phyloP scores from a whole-genome alignment of 2,113 vertebrate species.

The Chroicocephalus ridibundus region DNA sequence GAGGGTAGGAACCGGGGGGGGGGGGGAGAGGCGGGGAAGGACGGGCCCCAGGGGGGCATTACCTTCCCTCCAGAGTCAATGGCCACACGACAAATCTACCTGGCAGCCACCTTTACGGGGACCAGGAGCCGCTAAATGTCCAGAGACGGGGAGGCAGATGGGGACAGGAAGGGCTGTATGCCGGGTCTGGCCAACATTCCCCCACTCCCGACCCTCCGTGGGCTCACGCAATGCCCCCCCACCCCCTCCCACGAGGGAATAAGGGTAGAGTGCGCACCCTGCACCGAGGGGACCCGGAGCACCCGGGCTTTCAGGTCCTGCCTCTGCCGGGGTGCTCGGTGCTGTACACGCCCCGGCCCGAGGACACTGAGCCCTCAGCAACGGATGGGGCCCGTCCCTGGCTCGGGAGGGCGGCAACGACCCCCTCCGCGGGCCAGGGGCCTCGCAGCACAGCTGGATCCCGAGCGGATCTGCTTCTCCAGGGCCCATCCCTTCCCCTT shows the following conservation, averaged over 20 bases:
- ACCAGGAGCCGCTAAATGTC: not conserved
- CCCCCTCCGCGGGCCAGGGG: rapidly evolving
- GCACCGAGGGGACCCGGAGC: not conserved
- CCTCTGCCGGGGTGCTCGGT: not conserved
- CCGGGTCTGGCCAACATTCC: not conserved
- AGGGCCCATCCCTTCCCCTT: not conserved
- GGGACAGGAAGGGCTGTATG: not conserved
- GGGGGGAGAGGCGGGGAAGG: not conserved
- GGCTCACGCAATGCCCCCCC: not conserved
- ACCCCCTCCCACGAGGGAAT: too few species aligned
- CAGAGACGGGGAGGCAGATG: rapidly evolving
- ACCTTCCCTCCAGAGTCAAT: not conserved
- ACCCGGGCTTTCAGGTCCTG: not conserved
- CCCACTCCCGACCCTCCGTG: not conserved
- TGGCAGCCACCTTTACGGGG: not conserved
- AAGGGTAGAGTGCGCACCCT: rapidly evolving
- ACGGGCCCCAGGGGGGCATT: not conserved
- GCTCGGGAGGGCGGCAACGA: not conserved
- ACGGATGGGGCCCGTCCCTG: too few species aligned
- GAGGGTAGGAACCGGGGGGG: not conserved
- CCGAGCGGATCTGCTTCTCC: not conserved
- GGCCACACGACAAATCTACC: too few species aligned
- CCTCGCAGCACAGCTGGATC: not conserved
- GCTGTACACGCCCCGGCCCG: not conserved
- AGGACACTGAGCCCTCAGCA: not conserved